Base-by-base conservation (phyloP, 2,797 vertebrate genomes). In the Prionace glauca region DNA sequence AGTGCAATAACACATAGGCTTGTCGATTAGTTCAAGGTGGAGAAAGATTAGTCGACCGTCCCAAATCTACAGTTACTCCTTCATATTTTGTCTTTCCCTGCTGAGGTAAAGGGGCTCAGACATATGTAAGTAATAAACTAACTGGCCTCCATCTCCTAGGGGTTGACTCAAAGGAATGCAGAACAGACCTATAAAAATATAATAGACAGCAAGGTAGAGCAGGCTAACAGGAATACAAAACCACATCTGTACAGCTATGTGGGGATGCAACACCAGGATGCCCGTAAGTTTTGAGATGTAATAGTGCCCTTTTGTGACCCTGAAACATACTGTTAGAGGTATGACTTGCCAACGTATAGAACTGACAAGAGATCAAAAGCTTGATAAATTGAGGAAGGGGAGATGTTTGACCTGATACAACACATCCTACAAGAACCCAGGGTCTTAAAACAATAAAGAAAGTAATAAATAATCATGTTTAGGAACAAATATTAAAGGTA, bases 41-140 rank as follows among this genome's bases (percentile, higher is more conserved):
- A 98, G 98, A 98, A 98, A 98, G 98, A 98, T 99, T 98, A 98
- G 98, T 97, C 97, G 98, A 97, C 97, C 97, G 97, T 97, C 98
- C 97, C 97, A 96, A 98, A 98, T 98, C 98, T 98, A 96, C 97
- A 97, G 98, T 98, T 97, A 97, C 98, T 96, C 97, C 97, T 98
- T 97, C 96, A 98, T 99, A 98, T 99, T 99, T 98, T 99, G 98
- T 99, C 98, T 99, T 98, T 98, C 97, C 98, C 98, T 96, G 98
- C 98, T 98, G 98, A 98, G 98, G 98, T 97, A 98, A 98, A 99
- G 98, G 98, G 98, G 98, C 98, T 97, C 96, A 98, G 98, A 99
- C 99, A 99, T 99, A 98, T 99, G 99, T 98, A 99, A 99, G 98
- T 98, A 99, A 99, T 99, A 99, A 99, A 99, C 97, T 97, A 98